Evolutionary conservation across 35 echinoderm and acorn worm species (phyloP), one percentile per base, ranked within the genome.

Genomic region (Ophiothrix spiculata): DNA sequence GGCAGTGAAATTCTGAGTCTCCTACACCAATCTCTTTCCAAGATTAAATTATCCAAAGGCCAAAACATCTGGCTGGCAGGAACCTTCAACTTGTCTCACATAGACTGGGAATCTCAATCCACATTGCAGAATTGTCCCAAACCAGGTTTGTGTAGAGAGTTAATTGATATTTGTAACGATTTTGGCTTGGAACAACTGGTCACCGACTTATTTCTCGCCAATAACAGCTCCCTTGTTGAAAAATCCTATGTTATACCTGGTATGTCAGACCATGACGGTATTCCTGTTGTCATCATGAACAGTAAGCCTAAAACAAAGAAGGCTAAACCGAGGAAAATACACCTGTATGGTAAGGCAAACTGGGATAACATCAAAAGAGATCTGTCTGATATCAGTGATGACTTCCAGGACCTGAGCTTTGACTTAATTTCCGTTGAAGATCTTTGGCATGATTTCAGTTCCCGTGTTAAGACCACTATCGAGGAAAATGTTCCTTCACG

Each of bases 191-290:
- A n/a, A 69, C 8, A 10, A 69, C 3, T 69, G 10, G 29, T 69
- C 23, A 69, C n/a, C n/a, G 75, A 49, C 35, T 54, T 87, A 74
- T 79, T 87, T 40, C 14, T 78, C 1, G 42, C 85, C 0, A 86
- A 75, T 54, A 41, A 74, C 32, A 40, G 39, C 12, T 87, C 85
- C 25, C 85, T 87, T 40, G 35, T 87, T 35, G 75, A 86, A 35
- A 56, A n/a, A 56, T 79, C 32, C 56, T 1, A 14, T 8, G 25
- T 36, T 35, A 32, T 49, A 19, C 39, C 85, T 1, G 75, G 40
- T 14, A 79, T 87, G 14, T 29, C 75, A 11, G 85, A 87, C 40
- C 85, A 87, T 42, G 75, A 87, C 14, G 60, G 60, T 1, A 69
- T 69, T 69, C 60, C 60, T 69, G 6, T 69, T 15, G 29, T 69